A percentile compares a stretch with the other conserved stretches of the same genome.
Conservation (phyloP, 1,140 invertebrate species). For the Amyelois transitella region DNA sequence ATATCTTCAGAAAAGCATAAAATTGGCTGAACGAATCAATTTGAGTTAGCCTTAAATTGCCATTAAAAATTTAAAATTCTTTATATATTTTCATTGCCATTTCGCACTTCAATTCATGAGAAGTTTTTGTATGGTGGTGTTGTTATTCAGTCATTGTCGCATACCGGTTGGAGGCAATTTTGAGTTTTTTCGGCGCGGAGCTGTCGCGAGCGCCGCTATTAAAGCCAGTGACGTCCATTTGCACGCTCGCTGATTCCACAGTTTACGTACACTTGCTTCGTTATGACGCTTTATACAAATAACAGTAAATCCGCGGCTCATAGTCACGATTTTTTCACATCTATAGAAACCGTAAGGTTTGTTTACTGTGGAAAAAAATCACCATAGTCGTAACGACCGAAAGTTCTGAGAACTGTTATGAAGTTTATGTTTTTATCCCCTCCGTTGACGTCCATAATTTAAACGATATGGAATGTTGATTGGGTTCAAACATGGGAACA, state of each 20-base stretch:
- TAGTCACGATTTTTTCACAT: background rate
- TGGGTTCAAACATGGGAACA: background rate
- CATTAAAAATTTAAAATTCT: background rate
- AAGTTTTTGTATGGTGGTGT: background rate
- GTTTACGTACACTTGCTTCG: constrained; percentile 24
- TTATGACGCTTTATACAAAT: constrained; percentile 14
- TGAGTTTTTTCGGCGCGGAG: background rate
- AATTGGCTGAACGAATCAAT: constrained; percentile 30
- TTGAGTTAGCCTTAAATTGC: constrained; percentile 1
- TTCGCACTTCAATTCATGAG: background rate
- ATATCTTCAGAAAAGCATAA: constrained; percentile 22
- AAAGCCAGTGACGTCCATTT: constrained; percentile 29
- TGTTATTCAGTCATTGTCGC: background rate
- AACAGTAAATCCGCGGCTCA: background rate
- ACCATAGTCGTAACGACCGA: background rate
- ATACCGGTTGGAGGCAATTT: constrained; percentile 3
- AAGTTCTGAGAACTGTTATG: background rate
- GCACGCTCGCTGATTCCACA: constrained; percentile 31
- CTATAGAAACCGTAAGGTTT: background rate
- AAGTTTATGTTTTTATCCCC: background rate
- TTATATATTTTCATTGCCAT: background rate
- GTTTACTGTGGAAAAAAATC: background rate
- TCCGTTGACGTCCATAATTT: background rate
- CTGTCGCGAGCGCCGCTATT: constrained; percentile 23
- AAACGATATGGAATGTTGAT: background rate